A percentile compares a stretch with the other conserved stretches of the same genome.
Evolutionary conservation across 2,113 vertebrate genomes (phyloP).

Genomic region (Peromyscus leucopus): DNA sequence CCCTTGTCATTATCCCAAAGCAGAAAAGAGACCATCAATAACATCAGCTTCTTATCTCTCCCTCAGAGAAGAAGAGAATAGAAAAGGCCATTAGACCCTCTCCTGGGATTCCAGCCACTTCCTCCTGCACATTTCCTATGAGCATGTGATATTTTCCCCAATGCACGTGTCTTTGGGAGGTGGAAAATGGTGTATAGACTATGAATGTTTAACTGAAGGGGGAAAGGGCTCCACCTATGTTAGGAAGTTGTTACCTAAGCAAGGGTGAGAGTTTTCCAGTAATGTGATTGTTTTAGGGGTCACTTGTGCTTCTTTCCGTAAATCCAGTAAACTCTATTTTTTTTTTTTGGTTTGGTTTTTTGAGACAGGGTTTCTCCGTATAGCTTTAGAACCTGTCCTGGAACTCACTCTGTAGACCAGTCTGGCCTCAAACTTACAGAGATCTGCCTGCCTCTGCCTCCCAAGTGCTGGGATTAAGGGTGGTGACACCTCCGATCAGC

Average conservation of each 20-base stretch:
- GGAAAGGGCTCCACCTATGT: background rate
- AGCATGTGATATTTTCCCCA: background rate
- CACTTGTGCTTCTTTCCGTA: background rate
- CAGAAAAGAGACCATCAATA: background rate
- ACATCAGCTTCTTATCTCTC: background rate
- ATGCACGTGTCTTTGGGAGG: background rate
- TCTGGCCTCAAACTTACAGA: no score
- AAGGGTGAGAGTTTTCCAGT: background rate
- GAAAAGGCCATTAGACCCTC: background rate
- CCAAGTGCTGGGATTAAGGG: no score
- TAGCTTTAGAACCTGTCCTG: no score
- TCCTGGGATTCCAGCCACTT: background rate
- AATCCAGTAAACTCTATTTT: background rate
- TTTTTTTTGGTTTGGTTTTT: no score
- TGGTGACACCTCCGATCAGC: background rate
- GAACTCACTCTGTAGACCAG: no score
- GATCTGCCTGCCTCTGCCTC: no score
- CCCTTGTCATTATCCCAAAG: background rate
- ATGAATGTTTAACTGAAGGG: background rate
- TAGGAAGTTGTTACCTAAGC: background rate
- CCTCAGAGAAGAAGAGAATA: background rate
- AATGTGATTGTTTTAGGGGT: background rate
- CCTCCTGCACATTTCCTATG: background rate
- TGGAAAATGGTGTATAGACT: background rate
- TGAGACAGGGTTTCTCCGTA: no score